Base-by-base conservation (phyloP, 2,888 invertebrate genomes). In the Taphrorychus bicolor region DNA sequence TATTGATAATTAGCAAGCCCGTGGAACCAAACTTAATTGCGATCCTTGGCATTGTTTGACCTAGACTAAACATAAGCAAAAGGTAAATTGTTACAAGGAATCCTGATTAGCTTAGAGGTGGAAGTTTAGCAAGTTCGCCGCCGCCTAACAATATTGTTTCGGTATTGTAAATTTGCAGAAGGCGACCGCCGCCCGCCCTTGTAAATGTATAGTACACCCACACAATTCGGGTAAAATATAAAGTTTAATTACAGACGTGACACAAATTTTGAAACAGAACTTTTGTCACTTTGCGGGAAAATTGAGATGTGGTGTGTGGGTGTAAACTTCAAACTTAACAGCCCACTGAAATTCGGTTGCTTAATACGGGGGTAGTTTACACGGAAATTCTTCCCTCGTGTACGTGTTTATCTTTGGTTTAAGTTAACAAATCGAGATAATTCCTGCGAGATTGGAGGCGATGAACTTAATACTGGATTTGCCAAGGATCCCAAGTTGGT, bases 51-150 rank as follows among this genome's bases (percentile, higher is more conserved):
- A 32, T 45, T 45, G 45, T 61, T 61, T 61, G 61, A 61, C 61
- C 61, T 42, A 45, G 17, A 56, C 45, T 62, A 21, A 62, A 62
- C 32, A 32, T 59, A 49, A 56, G 56, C 56, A 62, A 62, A 62
- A 45, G 56, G 53, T 53, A 61, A 61, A 61, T 61, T 61, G 52
- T 62, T 62, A 56, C 45, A 48, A 24, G 48, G 49, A 62, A 56
- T 62, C 49, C 19, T 62, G 49, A 56, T 56, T 62, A 62, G 32
- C 49, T 32, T 24, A 19, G 48, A 56, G 62, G 45, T 56, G 24
- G 49, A 54, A 49, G 17, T 56, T 56, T 18, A 53, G 53, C 52
- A 53, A 52, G 52, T 40, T 52, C 41, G 24, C 24, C n/a, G 49
- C 40, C 49, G 23, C 11, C 24, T 56, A 56, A 62, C 49, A 23